phyloP scores from a whole-genome alignment of 2,797 vertebrate genomes.

The Apogon talboti region DNA sequence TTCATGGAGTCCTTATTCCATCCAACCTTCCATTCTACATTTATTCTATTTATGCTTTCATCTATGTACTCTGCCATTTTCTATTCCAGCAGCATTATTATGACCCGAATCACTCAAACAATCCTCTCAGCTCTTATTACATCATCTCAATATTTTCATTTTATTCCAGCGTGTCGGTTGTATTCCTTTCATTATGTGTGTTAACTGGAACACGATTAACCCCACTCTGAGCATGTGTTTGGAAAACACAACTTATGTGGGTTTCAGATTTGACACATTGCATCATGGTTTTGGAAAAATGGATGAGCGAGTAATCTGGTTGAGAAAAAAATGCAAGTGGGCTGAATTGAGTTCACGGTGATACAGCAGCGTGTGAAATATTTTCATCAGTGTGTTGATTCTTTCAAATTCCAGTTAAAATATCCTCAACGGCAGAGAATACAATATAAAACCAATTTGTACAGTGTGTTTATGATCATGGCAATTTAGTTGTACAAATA shows the following conservation, averaged over 20 bases:
- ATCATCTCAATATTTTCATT: not conserved
- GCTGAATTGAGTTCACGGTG: too few relatives aligned
- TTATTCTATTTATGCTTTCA: constrained; percentile 27
- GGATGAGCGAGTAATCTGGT: not conserved
- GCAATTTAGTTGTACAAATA: too few relatives aligned
- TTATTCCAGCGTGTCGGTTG: not conserved
- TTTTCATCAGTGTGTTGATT: too few relatives aligned
- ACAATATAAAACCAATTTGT: too few relatives aligned
- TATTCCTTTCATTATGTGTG: not conserved
- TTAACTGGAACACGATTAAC: not conserved
- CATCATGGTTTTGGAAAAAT: not conserved
- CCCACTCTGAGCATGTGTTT: not conserved
- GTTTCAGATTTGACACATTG: not conserved
- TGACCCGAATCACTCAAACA: constrained; percentile 11
- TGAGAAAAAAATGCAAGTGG: too few relatives aligned
- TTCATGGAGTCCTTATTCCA: not conserved
- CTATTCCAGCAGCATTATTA: constrained; percentile 11
- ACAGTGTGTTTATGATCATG: too few relatives aligned
- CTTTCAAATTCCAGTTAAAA: too few relatives aligned
- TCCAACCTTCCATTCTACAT: constrained; percentile 3
- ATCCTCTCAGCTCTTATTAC: not conserved
- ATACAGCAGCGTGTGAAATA: too few relatives aligned
- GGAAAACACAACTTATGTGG: not conserved
- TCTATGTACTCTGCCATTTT: constrained; percentile 4
- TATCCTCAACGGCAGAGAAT: too few relatives aligned